Conservation (phyloP, 35 echinoderm and acorn worm species). For the Ophiothrix spiculata region DNA sequence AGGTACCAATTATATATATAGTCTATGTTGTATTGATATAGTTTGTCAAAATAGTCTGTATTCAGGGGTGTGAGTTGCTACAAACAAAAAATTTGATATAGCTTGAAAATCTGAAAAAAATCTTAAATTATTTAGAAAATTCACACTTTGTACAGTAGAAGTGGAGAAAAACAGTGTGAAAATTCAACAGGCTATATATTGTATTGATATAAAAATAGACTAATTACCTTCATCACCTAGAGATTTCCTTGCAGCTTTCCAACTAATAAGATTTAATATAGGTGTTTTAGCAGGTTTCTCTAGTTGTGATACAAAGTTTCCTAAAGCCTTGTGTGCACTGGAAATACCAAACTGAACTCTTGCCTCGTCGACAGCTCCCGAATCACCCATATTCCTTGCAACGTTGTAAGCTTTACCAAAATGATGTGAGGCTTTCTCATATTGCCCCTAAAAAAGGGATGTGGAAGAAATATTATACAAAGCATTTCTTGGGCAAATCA, state of each 20-base stretch:
- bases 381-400: constrained; percentile 74
- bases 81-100: too few species aligned
- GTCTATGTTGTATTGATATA: too few species aligned
- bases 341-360: constrained; percentile 91
- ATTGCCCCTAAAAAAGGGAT: constrained; percentile 59
- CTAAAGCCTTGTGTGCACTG: constrained; percentile 65
- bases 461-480: neutral
- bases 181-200: too few species aligned
- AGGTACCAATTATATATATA: too few species aligned
- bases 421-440: constrained; percentile 79
- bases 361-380: constrained; percentile 37
- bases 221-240: neutral
- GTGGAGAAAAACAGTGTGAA: too few species aligned
- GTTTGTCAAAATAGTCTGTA: too few species aligned
- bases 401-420: constrained; percentile 96
- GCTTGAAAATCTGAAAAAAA: too few species aligned
- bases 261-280: constrained; percentile 62
- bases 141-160: too few species aligned
- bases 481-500: too few species aligned
- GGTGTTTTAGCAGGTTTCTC: constrained; percentile 49
- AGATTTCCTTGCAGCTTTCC: constrained; percentile 85
- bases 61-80: too few species aligned
- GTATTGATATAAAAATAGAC: neutral
- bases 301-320: constrained; percentile 54
- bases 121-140: too few species aligned